A percentile compares a stretch with the other conserved stretches of the same genome.
Evolutionary conservation across 2,113 vertebrate species (phyloP).

Genomic region (Microcebus murinus): DNA sequence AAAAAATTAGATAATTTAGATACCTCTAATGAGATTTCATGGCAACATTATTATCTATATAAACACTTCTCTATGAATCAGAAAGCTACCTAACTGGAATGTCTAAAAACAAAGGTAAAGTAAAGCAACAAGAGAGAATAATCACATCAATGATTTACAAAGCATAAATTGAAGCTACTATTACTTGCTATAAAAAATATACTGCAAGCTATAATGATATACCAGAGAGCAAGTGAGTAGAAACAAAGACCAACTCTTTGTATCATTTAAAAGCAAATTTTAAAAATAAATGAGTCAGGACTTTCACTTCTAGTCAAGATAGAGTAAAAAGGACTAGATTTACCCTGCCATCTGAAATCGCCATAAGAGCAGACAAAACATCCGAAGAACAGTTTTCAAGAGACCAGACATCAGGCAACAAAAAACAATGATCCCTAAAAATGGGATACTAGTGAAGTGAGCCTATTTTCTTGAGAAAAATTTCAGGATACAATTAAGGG

Average conservation of each 20-base stretch:
- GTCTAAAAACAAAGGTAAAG: constrained; percentile 10
- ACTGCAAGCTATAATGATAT: constrained; percentile 1
- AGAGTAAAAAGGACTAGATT: not conserved
- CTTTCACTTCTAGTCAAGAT: not conserved
- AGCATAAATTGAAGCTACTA: constrained; percentile 19
- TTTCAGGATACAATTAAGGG: not conserved
- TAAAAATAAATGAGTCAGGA: constrained; percentile 16
- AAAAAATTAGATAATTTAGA: not conserved
- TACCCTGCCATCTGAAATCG: not conserved
- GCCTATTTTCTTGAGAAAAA: not conserved
- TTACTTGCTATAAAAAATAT: constrained; percentile 48
- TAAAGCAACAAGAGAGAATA: constrained; percentile 10
- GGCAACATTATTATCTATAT: not conserved
- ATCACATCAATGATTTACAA: constrained; percentile 46
- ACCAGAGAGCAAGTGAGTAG: not conserved
- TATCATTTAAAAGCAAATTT: constrained; percentile 31
- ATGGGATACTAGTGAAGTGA: not conserved
- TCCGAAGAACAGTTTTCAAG: not conserved
- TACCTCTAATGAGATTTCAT: not conserved
- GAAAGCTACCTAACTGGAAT: constrained; percentile 2
- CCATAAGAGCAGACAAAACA: not conserved
- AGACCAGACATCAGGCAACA: not conserved
- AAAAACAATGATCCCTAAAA: not conserved
- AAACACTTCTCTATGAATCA: constrained; percentile 36
- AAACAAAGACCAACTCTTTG: constrained; percentile 7